These are phyloP conservation scores for Perodicticus potto DNA, from an alignment of 2,797 vertebrate genomes.

Conservation along the genomic window DNA sequence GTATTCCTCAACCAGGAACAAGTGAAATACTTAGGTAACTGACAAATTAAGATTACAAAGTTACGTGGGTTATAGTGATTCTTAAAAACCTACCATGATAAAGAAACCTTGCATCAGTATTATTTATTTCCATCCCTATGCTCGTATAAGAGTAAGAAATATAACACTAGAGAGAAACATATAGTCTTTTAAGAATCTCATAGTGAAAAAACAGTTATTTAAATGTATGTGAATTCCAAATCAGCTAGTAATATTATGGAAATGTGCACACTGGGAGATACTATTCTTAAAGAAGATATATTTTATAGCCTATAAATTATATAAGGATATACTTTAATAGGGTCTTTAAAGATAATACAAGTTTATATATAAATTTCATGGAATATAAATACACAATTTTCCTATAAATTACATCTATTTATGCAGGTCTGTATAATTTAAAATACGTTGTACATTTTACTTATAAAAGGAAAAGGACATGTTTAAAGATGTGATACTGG, in stretches of 20 bases:
- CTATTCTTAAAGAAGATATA: conserved; percentile 71
- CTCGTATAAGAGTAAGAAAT: conserved; percentile 74
- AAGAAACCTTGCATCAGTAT: conserved; percentile 68
- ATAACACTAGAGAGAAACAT: neutral
- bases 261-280: neutral
- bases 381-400: conserved; percentile 66
- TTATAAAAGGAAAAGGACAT: conserved; percentile 73
- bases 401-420: conserved; percentile 72
- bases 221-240: conserved; percentile 66
- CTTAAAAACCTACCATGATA: conserved; percentile 61
- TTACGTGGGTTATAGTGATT: conserved; percentile 65
- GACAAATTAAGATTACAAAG: conserved; percentile 71
- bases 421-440: conserved; percentile 21
- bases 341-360: conserved; percentile 80
- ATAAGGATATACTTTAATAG: conserved; percentile 82
- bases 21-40: conserved; percentile 69
- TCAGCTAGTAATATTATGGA: neutral
- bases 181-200: conserved; percentile 38
- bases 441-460: conserved; percentile 53
- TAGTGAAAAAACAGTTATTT: conserved; percentile 58
- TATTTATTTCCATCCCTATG: conserved; percentile 15
- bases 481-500: conserved; percentile 70
- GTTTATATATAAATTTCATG: neutral
- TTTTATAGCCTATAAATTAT: conserved; percentile 82
- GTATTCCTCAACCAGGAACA: conserved; percentile 68